Percentiles rank a stretch among this genome's conserved stretches.
phyloP scores from a whole-genome alignment of 2,888 invertebrate species.

The Synergus umbraculus region DNA sequence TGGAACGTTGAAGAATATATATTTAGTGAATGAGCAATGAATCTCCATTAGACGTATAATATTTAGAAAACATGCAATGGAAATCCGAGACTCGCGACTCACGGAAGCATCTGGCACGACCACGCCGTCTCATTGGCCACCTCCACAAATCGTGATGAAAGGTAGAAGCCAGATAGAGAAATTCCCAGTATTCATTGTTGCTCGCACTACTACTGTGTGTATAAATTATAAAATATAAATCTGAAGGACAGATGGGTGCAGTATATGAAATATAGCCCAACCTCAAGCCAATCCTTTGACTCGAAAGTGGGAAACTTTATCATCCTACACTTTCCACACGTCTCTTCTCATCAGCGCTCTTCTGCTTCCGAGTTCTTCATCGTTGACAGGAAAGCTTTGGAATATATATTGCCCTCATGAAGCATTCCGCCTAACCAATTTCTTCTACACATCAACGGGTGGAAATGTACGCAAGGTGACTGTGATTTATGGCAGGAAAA shows the following conservation, averaged over 20 bases:
- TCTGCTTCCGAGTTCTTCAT: slow-evolving; percentile 38
- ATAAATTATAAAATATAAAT: slow-evolving; percentile 61
- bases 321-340: slow-evolving; percentile 22
- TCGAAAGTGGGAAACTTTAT: slow-evolving; percentile 25
- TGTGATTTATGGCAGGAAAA: slow-evolving; percentile 67
- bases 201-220: slow-evolving; percentile 44
- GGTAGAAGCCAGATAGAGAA: slow-evolving; percentile 11
- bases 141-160: slow-evolving; percentile 25
- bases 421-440: slow-evolving; percentile 72
- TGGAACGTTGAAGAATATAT: neutral
- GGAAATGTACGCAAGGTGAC: slow-evolving; percentile 70
- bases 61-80: slow-evolving; percentile 1
- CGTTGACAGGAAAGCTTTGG: slow-evolving; percentile 30
- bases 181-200: slow-evolving; percentile 62
- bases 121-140: neutral
- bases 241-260: slow-evolving; percentile 57
- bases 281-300: slow-evolving; percentile 40
- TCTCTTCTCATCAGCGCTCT: slow-evolving; percentile 46
- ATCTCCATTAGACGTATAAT: slow-evolving; percentile 10
- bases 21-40: slow-evolving; percentile 1
- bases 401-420: slow-evolving; percentile 43
- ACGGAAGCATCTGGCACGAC: neutral
- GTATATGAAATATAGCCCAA: slow-evolving; percentile 61
- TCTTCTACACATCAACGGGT: slow-evolving; percentile 69
- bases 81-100: neutral